Evolutionary conservation across 1,140 invertebrate species (phyloP).

Genomic region (Aphelinus atriplicis): DNA sequence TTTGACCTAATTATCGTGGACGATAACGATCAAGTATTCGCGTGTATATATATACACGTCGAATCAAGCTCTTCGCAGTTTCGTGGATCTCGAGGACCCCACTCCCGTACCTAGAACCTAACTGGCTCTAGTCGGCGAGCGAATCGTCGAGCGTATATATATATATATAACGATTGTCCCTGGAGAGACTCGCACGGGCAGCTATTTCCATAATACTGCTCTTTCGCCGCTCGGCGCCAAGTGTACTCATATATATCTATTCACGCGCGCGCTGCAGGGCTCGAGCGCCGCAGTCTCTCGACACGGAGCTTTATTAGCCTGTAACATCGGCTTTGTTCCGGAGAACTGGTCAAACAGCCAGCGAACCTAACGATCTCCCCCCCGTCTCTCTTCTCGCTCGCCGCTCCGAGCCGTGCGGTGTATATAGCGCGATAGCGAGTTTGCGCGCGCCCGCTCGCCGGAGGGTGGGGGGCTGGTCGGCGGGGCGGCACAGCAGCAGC

Average conservation of each 20-base stretch:
- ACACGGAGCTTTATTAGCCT: slow-evolving; percentile 51
- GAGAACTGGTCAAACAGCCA: slow-evolving; percentile 56
- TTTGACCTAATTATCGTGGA: no score
- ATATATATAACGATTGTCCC: no score
- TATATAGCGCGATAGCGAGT: no score
- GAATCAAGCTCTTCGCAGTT: no score
- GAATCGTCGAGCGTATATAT: no score
- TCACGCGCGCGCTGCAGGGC: not conserved
- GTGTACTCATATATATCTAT: not conserved
- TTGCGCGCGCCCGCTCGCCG: no score
- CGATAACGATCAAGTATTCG: no score
- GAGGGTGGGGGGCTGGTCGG: slow-evolving; percentile 1
- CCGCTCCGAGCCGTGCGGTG: not conserved
- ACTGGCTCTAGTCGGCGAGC: no score
- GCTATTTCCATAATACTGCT: slow-evolving; percentile 37
- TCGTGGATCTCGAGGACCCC: no score
- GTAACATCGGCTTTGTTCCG: slow-evolving; percentile 57
- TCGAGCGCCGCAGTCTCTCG: not conserved
- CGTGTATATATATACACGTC: no score
- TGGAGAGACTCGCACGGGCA: not conserved
- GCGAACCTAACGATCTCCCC: slow-evolving; percentile 52
- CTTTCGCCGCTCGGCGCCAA: slow-evolving; percentile 11
- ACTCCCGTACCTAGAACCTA: no score
- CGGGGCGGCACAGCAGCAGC: slow-evolving; percentile 8
- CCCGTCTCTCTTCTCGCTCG: not conserved